Evolutionary conservation across 2,797 vertebrate species (phyloP).

Genomic region (Chelonia mydas): DNA sequence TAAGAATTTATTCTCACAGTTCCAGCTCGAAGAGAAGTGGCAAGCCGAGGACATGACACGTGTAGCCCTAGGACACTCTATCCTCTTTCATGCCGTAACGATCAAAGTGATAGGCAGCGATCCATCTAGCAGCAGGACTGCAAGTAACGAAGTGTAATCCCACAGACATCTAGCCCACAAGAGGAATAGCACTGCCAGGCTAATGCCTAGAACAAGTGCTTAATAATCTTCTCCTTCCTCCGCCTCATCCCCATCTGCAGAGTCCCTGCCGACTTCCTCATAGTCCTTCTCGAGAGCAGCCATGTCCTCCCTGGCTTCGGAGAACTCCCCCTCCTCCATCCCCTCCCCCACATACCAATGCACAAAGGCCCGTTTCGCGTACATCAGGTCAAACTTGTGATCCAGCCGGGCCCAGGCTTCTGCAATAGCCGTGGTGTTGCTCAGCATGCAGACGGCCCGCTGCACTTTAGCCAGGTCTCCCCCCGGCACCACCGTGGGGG

Average conservation of each 20-base stretch:
- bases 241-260: constrained; percentile 41
- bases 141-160: neutral
- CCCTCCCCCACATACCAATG: constrained; percentile 84
- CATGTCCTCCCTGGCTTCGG: constrained; percentile 81
- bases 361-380: constrained; percentile 78
- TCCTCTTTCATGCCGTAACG: too few species aligned
- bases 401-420: constrained; percentile 81
- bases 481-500: constrained; percentile 50
- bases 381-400: constrained; percentile 85
- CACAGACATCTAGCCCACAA: neutral
- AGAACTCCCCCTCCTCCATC: constrained; percentile 83
- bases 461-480: constrained; percentile 79
- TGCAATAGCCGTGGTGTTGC: constrained; percentile 78
- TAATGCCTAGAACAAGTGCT: neutral
- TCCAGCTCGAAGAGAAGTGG: neutral
- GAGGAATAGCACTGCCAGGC: neutral
- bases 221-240: constrained; percentile 60
- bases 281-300: constrained; percentile 78
- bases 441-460: constrained; percentile 75
- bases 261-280: constrained; percentile 75
- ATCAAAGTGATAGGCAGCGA: too few species aligned
- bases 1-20: neutral
- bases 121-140: too few species aligned
- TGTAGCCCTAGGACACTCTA: too few species aligned
- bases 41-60: neutral